These are phyloP conservation scores for Dromococcyx pavoninus DNA, from an alignment of 2,797 vertebrate species.

Conservation along the genomic window DNA sequence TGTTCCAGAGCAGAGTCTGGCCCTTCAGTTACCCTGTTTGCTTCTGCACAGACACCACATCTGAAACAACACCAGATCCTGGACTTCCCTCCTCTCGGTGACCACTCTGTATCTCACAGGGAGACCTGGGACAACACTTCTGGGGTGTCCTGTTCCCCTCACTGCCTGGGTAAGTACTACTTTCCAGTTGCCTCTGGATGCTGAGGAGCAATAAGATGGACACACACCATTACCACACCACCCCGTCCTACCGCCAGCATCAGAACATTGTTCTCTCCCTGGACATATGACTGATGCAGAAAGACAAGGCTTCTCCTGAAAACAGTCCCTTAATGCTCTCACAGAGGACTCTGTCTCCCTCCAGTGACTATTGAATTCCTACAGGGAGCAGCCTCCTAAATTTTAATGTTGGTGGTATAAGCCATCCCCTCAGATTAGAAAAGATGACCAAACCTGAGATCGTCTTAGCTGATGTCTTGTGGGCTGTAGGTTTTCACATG, in stretches of 20 bases:
- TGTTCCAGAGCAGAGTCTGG: background rate
- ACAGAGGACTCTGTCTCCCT: slow-evolving; percentile 11
- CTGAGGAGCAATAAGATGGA: rapidly evolving
- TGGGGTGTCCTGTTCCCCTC: background rate
- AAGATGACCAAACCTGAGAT: rapidly evolving
- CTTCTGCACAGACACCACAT: rapidly evolving
- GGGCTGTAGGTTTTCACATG: background rate
- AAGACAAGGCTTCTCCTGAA: background rate
- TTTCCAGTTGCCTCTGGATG: background rate
- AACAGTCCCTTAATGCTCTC: background rate
- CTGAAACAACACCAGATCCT: background rate
- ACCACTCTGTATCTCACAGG: background rate
- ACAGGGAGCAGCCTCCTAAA: background rate
- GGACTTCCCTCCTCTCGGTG: background rate
- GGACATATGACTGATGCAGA: background rate
- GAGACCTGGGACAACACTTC: background rate
- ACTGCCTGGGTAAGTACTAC: background rate
- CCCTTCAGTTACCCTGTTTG: background rate
- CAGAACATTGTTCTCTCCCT: background rate
- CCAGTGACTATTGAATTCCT: background rate
- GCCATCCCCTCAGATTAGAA: background rate
- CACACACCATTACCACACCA: rapidly evolving
- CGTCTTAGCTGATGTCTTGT: background rate
- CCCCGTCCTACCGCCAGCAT: too few species aligned
- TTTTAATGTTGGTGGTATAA: background rate